Evolutionary conservation across 2,797 vertebrate species (phyloP).

Genomic region (Sternarchorhynchus goeldii): DNA sequence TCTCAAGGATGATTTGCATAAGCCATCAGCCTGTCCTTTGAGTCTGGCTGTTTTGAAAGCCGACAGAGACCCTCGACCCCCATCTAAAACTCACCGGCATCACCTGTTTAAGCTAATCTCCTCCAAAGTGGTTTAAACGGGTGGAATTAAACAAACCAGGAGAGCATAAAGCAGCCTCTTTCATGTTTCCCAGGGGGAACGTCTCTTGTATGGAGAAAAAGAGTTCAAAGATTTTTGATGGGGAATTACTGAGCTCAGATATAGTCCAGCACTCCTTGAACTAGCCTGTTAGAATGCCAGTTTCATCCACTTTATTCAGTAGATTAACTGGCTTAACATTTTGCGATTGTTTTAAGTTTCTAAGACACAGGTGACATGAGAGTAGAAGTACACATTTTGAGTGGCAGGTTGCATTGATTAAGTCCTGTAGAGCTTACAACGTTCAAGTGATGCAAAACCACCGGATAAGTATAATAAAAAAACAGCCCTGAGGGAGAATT

Average conservation of each 20-base stretch:
- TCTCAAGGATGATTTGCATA: slow-evolving; percentile 57
- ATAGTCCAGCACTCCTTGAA: slow-evolving; percentile 33
- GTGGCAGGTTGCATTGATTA: too few species aligned
- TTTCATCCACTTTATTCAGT: slow-evolving; percentile 20
- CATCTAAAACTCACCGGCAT: slow-evolving; percentile 38
- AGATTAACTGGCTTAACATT: not conserved
- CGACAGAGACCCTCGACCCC: slow-evolving; percentile 36
- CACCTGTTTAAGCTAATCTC: slow-evolving; percentile 58
- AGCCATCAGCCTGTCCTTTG: slow-evolving; percentile 55
- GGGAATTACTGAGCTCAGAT: slow-evolving; percentile 45
- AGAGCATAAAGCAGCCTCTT: slow-evolving; percentile 45
- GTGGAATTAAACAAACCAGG: slow-evolving; percentile 58
- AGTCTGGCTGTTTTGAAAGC: slow-evolving; percentile 51
- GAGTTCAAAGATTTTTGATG: slow-evolving; percentile 47
- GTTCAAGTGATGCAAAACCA: too few species aligned
- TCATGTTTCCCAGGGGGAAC: slow-evolving; percentile 42
- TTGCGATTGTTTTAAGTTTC: not conserved
- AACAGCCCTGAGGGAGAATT: too few species aligned
- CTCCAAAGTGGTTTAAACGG: slow-evolving; percentile 54
- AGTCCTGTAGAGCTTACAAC: too few species aligned
- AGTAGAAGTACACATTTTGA: too few species aligned
- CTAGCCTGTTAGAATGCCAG: slow-evolving; percentile 2
- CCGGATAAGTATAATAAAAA: too few species aligned
- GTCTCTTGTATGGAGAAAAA: slow-evolving; percentile 35
- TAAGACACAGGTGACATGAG: too few species aligned